Evolutionary conservation across 2,797 vertebrate species (phyloP).

Genomic region (Takifugu ocellatus): DNA sequence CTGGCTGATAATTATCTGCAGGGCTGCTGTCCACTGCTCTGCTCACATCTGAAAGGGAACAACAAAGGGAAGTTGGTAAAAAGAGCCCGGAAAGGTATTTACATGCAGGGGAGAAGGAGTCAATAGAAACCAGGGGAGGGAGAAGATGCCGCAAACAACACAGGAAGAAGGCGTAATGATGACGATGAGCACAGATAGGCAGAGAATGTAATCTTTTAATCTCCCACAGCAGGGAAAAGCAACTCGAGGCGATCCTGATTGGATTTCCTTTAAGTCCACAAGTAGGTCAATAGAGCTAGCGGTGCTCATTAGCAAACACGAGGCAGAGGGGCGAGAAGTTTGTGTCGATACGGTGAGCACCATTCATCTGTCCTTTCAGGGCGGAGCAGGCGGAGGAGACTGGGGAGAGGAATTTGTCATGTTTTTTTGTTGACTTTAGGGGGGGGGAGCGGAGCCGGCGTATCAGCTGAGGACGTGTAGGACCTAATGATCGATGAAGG

Average conservation of each 20-base stretch:
- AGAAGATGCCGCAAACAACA: conserved; percentile 39
- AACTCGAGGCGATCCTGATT: conserved; percentile 77
- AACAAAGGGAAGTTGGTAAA: conserved; percentile 56
- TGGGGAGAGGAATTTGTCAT: conserved; percentile 10
- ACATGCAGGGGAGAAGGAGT: conserved; percentile 14
- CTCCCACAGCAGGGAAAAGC: conserved; percentile 76
- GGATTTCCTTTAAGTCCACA: conserved; percentile 75
- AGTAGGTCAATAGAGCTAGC: conserved; percentile 71
- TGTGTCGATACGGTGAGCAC: conserved; percentile 56
- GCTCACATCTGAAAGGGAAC: conserved; percentile 40
- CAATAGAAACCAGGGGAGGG: conserved; percentile 1
- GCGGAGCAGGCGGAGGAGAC: conserved; percentile 1
- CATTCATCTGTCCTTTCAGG: conserved; percentile 54
- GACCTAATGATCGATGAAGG: conserved; percentile 3
- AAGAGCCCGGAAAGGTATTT: conserved; percentile 58
- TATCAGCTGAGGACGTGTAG: conserved; percentile 12
- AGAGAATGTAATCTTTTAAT: conserved; percentile 80
- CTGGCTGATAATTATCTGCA: conserved; percentile 65
- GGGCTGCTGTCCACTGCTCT: conserved; percentile 39
- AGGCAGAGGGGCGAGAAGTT: conserved; percentile 46
- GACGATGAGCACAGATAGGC: conserved; percentile 70
- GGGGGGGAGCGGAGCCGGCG: conserved; percentile 17
- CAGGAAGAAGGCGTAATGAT: conserved; percentile 60
- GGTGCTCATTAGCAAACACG: conserved; percentile 67
- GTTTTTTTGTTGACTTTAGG: conserved; percentile 42